Evolutionary conservation across 2,888 invertebrate genomes (phyloP).

Genomic region (Thereva nobilitata): DNA sequence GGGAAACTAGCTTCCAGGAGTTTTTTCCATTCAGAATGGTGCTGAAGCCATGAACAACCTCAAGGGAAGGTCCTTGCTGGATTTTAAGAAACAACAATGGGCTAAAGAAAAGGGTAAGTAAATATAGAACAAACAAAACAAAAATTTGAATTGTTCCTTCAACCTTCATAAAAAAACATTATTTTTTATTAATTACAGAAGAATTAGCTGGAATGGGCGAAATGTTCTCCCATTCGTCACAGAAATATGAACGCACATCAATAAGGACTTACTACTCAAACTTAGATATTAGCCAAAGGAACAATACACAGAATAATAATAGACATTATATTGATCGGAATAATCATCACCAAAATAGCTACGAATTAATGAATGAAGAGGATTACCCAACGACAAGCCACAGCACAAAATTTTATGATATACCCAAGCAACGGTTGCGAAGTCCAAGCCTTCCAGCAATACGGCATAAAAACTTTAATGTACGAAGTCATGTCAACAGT

Average conservation of each 20-base stretch:
- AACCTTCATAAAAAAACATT: background rate
- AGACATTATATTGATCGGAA: conserved; percentile 13
- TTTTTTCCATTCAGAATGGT: conserved; percentile 21
- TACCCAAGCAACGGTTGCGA: conserved; percentile 53
- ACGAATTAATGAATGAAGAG: conserved; percentile 36
- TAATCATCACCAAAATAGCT: conserved; percentile 15
- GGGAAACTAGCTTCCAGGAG: background rate
- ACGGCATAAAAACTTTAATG: conserved; percentile 48
- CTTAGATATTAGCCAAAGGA: conserved; percentile 52
- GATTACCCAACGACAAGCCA: conserved; percentile 4
- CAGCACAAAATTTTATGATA: conserved; percentile 21
- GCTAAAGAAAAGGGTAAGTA: conserved; percentile 83
- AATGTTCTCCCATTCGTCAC: conserved; percentile 71
- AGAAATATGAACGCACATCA: conserved; percentile 56
- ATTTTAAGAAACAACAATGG: conserved; percentile 92
- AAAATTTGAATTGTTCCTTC: conserved; percentile 2
- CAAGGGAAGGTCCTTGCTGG: conserved; percentile 66
- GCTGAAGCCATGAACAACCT: conserved; percentile 34
- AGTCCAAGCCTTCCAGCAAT: conserved; percentile 74
- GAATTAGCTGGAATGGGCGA: conserved; percentile 78
- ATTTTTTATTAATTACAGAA: conserved; percentile 63
- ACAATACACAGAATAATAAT: conserved; percentile 29
- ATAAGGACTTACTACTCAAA: conserved; percentile 58
- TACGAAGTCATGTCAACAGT: conserved; percentile 55
- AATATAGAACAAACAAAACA: background rate